Evolutionary conservation across 2,113 vertebrate genomes (phyloP), one percentile per base, ranked within the genome.

Genomic region (Potamarius usumacintae): DNA sequence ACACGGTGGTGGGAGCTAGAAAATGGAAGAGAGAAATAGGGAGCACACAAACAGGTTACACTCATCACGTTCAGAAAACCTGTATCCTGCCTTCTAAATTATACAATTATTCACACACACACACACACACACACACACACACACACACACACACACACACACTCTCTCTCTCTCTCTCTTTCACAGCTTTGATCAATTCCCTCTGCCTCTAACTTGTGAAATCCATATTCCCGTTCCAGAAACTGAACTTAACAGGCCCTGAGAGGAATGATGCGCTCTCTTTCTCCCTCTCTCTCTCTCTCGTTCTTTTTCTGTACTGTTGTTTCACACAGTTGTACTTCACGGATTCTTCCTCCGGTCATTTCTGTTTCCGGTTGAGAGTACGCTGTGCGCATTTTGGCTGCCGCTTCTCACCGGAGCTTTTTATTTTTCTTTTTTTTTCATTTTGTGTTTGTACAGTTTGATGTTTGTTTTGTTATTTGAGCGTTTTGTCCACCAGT

Each of bases 1-100:
- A 82, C 34, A 82, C 12, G 18, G 89, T 92, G 0, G 94, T 93
- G 92, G 94, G 94, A 86, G 90, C 94, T 96, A 91, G 20, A 12
- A 42, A 88, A 79, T 65, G 87, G 84, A 50, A 87, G 60, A 85
- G 63, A 90, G 71, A 57, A 27, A 89, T 20, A 91, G 50, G 86
- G 30, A 83, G 53, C 82, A 91, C 65, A 93, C 30, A 92, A 92
- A 93, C 84, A 91, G n/a, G 83, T 77, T 84, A 90, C 30, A 90
- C 42, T 71, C n/a, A 72, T 81, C 83, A 74, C 69, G 74, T 86
- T 72, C 71, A 78, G 69, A 79, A 58, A 83, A 30, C 82, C 60
- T 74, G 83, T 63, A 82, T 80, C 76, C 78, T 78, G 17, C 30
- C 42, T 48, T 62, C 30, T 78, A 85, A 76, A 58, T 18, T 85